Evolutionary conservation across 2,797 vertebrate species (phyloP), one percentile per base, ranked within the genome.

Genomic region (Poliocrania exsul): DNA sequence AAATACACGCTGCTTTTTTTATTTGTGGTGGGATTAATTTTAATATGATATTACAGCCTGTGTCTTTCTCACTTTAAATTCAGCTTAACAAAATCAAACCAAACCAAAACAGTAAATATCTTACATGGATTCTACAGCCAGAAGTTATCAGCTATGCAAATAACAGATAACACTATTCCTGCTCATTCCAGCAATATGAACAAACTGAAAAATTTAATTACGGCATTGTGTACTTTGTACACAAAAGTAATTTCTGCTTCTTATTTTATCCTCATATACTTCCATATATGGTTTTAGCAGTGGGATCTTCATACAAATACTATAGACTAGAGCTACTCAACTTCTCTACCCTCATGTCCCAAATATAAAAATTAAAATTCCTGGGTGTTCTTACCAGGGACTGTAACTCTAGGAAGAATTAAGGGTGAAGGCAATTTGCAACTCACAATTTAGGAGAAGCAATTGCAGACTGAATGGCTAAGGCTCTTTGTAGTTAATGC

Each of bases 81-180:
- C 90, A 87, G 51, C 23, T 2, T 88, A 90, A 64, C 46, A 69
- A 91, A 94, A 79, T 1, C 58, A 94, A 64, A 40, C 3, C n/a
- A 92, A 47, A 38, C 0, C 51, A 92, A 95, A 94, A 13, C 29
- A 92, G 87, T 92, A 94, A 95, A 92, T 81, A 95, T 64, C 91
- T 93, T 95, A 95, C 78, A 91, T 35, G 73, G 81, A 96, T 90
- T 96, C 73, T 91, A 96, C 86, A 97, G 91, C 71, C 79, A 47
- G 56, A 92, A 92, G 50, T 77, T 92, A 91, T 92, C 86, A 96
- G 23, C 88, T 86, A 25, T 69, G 38, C 54, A 81, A 93, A 51
- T 71, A 91, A 93, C 62, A 93, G 84, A 47, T 46, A 86, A 87
- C 20, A 40, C 13, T 81, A 26, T 46, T 83, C 13, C 81, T 96